Evolutionary conservation across 2,888 invertebrate genomes (phyloP).

Genomic region (Lottia gigantea): DNA sequence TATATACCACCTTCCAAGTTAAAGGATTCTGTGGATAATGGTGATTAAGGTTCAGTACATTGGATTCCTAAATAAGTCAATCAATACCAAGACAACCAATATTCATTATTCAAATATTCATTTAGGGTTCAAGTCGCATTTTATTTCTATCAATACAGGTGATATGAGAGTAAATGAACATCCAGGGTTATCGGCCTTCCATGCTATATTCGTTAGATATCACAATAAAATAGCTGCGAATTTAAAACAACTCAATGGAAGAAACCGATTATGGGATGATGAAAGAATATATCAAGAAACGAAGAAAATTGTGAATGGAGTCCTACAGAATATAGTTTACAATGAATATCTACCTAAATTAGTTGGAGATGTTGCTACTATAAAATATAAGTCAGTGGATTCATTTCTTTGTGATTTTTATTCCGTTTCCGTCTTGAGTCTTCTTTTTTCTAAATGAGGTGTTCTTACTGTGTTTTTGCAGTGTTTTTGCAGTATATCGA

Average conservation of each 20-base stretch:
- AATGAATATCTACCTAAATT: conserved; percentile 79
- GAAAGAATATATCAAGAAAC: conserved; percentile 37
- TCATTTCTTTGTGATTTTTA: too few relatives aligned
- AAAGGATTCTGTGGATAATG: too few relatives aligned
- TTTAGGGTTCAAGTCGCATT: too few relatives aligned
- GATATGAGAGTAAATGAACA: conserved; percentile 36
- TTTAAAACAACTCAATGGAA: conserved; percentile 19
- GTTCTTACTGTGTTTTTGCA: too few relatives aligned
- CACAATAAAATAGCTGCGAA: conserved; percentile 34
- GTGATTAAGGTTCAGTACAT: too few relatives aligned
- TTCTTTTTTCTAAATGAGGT: too few relatives aligned
- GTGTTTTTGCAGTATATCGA: too few relatives aligned
- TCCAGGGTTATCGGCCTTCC: conserved; percentile 33
- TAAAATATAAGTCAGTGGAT: neutral
- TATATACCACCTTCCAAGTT: too few relatives aligned
- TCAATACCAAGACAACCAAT: too few relatives aligned
- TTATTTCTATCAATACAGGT: conserved; percentile 19
- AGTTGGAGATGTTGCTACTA: conserved; percentile 66
- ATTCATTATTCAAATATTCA: too few relatives aligned
- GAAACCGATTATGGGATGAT: conserved; percentile 25
- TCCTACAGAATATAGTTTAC: conserved; percentile 72
- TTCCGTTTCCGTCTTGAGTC: too few relatives aligned
- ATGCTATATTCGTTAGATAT: conserved; percentile 36
- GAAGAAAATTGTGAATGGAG: conserved; percentile 70
- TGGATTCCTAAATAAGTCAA: too few relatives aligned